Percentiles rank a stretch among this genome's conserved stretches.
These are phyloP conservation scores for Drosophila greeni DNA, from an alignment of 2,888 invertebrate species.

Conservation along the genomic window DNA sequence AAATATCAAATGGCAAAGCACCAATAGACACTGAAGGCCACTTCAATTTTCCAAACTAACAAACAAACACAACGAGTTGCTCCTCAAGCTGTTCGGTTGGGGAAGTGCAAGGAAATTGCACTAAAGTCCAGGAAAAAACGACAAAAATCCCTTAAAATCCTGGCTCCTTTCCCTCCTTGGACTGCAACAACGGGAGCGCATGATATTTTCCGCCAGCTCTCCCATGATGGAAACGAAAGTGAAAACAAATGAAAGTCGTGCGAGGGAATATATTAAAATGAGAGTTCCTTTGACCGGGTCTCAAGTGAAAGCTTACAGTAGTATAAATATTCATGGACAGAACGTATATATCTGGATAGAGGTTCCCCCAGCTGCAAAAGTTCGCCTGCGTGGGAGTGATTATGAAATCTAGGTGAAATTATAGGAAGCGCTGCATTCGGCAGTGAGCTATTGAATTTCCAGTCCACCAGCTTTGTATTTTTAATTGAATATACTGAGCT, in stretches of 20 bases:
- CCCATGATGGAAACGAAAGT: constrained; percentile 52
- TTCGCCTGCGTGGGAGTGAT: neutral
- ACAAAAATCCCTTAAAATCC: constrained; percentile 29
- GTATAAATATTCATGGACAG: constrained; percentile 61
- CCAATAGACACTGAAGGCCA: constrained; percentile 7
- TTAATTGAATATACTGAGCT: neutral
- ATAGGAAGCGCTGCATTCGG: neutral
- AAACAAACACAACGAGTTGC: constrained; percentile 17
- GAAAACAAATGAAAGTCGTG: constrained; percentile 69
- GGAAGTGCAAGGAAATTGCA: constrained; percentile 29
- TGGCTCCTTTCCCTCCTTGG: neutral
- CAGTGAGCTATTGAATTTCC: constrained; percentile 3
- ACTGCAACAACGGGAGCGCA: constrained; percentile 3
- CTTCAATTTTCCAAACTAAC: constrained; percentile 23
- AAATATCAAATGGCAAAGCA: constrained; percentile 22
- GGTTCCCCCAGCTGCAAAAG: neutral
- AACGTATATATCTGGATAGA: constrained; percentile 22
- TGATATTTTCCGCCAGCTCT: constrained; percentile 29
- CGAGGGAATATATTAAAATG: constrained; percentile 63
- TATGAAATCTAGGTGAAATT: constrained; percentile 28
- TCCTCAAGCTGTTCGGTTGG: constrained; percentile 10
- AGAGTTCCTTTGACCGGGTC: constrained; percentile 49
- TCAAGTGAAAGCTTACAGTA: constrained; percentile 21
- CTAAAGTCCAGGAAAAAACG: constrained; percentile 15
- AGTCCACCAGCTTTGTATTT: neutral